These are phyloP conservation scores for Dryococelus australis DNA, from an alignment of 2,888 invertebrate genomes.

Conservation along the genomic window DNA sequence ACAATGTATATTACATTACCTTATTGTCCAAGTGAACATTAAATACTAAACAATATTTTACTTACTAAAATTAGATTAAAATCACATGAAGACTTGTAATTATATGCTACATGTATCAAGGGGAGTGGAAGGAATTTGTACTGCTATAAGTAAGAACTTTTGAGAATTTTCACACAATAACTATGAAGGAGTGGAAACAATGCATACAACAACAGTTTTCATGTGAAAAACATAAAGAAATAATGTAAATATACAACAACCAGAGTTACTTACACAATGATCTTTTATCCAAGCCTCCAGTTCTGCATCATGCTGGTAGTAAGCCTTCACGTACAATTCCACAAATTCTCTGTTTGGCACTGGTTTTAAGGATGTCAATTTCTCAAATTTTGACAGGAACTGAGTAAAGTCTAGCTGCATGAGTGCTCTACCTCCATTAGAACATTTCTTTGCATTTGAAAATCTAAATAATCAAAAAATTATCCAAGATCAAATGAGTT, in stretches of 20 bases:
- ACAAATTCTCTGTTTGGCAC: conserved; percentile 90
- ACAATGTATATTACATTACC: too few relatives aligned
- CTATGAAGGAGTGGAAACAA: too few relatives aligned
- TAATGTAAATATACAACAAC: neutral
- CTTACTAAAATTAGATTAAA: too few relatives aligned
- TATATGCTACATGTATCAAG: too few relatives aligned
- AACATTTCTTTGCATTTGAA: conserved; percentile 90
- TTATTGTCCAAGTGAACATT: too few relatives aligned
- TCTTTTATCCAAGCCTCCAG: conserved; percentile 89
- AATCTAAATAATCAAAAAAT: conserved; percentile 65
- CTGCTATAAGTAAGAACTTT: neutral
- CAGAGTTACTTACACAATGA: conserved; percentile 66
- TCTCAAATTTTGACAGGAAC: conserved; percentile 88
- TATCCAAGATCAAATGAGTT: conserved; percentile 31
- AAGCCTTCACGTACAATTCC: conserved; percentile 95
- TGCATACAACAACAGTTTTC: too few relatives aligned
- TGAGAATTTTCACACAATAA: neutral
- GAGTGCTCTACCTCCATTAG: conserved; percentile 93
- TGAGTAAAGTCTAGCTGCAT: conserved; percentile 99
- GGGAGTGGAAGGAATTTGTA: neutral
- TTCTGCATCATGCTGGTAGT: conserved; percentile 87
- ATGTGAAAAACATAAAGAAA: neutral
- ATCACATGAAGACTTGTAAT: too few relatives aligned
- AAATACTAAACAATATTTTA: too few relatives aligned
- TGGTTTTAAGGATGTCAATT: conserved; percentile 82